A percentile compares a stretch with the other conserved stretches of the same genome.
Conservation (phyloP, 2,113 vertebrate genomes). For the Microtus ochrogaster region DNA sequence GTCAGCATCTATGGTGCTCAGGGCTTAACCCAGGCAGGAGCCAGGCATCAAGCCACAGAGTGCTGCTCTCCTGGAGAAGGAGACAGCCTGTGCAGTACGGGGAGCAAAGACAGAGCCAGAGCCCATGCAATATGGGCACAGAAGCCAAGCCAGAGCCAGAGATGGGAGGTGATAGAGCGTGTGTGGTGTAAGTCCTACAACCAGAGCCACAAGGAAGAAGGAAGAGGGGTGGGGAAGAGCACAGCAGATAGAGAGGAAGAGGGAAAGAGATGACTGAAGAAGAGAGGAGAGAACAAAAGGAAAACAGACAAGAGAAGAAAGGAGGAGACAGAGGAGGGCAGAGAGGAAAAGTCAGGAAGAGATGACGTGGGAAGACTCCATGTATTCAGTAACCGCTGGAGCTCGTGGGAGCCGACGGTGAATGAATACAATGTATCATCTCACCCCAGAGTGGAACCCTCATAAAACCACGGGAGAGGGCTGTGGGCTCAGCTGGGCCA, state of each 20-base stretch:
- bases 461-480: neutral
- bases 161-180: neutral
- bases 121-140: neutral
- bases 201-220: neutral
- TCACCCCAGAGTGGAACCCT: neutral
- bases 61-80: neutral
- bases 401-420: fast-evolving
- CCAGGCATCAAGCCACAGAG: neutral
- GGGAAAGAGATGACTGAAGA: neutral
- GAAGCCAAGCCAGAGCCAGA: neutral
- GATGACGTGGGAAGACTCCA: fast-evolving
- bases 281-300: neutral
- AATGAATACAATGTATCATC: neutral
- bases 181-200: neutral
- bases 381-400: neutral
- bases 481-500: neutral
- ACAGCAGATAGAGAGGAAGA: neutral
- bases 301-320: neutral
- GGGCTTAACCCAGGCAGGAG: neutral
- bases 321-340: too few species aligned
- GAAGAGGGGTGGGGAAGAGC: neutral
- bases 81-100: neutral
- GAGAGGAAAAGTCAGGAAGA: neutral
- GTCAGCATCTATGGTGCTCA: neutral
- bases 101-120: neutral